Conservation (phyloP, 2,888 invertebrate species). For the Netelia melanura region DNA sequence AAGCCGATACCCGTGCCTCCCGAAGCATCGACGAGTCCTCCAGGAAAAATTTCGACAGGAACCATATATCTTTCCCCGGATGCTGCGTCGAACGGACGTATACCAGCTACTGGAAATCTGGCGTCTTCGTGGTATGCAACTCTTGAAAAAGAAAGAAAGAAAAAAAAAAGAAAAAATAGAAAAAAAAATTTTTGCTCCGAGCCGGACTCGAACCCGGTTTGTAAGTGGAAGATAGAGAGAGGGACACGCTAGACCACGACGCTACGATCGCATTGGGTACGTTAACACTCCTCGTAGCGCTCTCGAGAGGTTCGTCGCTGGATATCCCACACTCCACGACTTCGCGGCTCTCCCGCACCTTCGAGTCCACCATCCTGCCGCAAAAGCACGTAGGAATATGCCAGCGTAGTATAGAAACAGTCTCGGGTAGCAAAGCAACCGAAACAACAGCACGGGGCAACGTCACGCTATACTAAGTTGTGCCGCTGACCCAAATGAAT, state of each 20-base stretch:
- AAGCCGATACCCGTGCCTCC: background rate
- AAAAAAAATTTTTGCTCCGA: background rate
- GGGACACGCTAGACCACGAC: background rate
- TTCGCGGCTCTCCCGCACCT: conserved; percentile 61
- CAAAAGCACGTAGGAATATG: conserved; percentile 14
- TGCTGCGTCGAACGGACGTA: background rate
- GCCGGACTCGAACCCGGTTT: background rate
- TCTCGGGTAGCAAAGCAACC: conserved; percentile 41
- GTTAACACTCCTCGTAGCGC: background rate
- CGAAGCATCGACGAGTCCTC: background rate
- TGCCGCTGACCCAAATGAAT: conserved; percentile 83
- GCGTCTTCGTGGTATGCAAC: conserved; percentile 18
- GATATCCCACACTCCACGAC: no score
- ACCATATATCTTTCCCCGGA: background rate
- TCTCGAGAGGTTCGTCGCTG: no score
- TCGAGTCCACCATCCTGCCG: conserved; percentile 53
- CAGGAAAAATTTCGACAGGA: background rate
- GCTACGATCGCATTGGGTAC: background rate
- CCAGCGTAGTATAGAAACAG: conserved; percentile 37
- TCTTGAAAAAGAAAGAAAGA: background rate
- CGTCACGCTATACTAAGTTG: conserved; percentile 73
- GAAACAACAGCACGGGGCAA: conserved; percentile 40
- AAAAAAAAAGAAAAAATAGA: background rate
- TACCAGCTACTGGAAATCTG: conserved; percentile 38
- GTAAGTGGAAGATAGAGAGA: background rate